phyloP scores from a whole-genome alignment of 30 jellyfish, hydroid and myxozoan genomes.

The Haliclystus octoradiatus region DNA sequence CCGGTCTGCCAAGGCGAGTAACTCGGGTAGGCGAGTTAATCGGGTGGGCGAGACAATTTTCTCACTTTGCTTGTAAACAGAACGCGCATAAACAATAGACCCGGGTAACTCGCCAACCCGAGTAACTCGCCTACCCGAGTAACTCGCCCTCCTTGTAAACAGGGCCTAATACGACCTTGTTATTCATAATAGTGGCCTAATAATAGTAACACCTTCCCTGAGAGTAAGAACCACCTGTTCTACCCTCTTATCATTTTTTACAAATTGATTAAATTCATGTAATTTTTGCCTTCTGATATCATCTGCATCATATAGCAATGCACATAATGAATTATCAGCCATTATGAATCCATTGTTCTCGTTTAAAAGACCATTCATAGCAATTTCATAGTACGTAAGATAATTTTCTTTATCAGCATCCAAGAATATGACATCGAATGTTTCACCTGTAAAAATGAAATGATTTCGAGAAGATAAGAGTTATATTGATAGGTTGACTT shows the following conservation, averaged over 20 bases:
- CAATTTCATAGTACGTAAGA: constrained; percentile 23
- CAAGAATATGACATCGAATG: constrained; percentile 29
- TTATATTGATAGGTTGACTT: too few relatives aligned
- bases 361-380: constrained; percentile 35
- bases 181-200: too few relatives aligned
- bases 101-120: too few relatives aligned
- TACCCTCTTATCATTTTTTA: constrained; percentile 32
- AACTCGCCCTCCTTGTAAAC: too few relatives aligned
- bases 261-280: constrained; percentile 48
- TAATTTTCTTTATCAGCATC: constrained; percentile 51
- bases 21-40: too few relatives aligned
- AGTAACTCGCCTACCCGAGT: too few relatives aligned
- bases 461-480: too few relatives aligned
- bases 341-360: constrained; percentile 34
- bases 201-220: constrained; percentile 42
- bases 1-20: too few relatives aligned
- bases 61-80: too few relatives aligned
- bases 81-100: too few relatives aligned
- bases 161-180: too few relatives aligned
- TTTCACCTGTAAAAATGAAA: constrained; percentile 21
- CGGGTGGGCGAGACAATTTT: too few relatives aligned
- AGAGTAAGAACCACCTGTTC: constrained; percentile 33
- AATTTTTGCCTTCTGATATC: constrained; percentile 38
- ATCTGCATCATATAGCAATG: constrained; percentile 35
- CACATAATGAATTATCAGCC: constrained; percentile 47